Conservation (phyloP, 2,888 invertebrate species). For the Orthosia gracilis region DNA sequence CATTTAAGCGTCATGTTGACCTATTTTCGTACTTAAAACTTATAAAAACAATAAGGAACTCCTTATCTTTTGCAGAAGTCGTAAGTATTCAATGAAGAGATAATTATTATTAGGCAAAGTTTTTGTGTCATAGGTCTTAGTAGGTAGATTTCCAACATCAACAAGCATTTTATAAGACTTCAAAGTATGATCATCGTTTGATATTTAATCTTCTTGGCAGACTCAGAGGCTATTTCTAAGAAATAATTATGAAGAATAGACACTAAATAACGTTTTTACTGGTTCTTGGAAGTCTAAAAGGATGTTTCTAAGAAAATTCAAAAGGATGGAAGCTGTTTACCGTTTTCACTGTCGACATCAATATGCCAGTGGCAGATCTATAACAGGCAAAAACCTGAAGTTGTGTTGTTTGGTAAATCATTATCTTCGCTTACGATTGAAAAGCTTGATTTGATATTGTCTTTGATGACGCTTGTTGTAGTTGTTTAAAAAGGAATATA, state of each 20-base stretch:
- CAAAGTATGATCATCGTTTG: background rate
- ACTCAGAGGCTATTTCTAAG: background rate
- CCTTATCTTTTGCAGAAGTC: conserved; percentile 46
- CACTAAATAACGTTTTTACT: background rate
- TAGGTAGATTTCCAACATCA: background rate
- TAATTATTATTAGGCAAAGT: conserved; percentile 27
- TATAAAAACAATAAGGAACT: conserved; percentile 50
- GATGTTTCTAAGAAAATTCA: background rate
- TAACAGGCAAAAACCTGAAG: background rate
- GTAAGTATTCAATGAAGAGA: conserved; percentile 29
- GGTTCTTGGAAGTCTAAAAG: background rate
- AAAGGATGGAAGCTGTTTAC: background rate
- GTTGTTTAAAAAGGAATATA: no score
- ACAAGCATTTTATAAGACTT: background rate
- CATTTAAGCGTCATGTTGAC: conserved; percentile 36
- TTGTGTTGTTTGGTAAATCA: background rate
- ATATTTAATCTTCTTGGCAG: background rate
- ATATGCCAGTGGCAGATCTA: background rate
- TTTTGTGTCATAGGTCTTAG: conserved; percentile 12
- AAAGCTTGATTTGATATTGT: no score
- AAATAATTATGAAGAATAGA: background rate
- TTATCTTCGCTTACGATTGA: background rate
- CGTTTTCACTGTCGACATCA: background rate
- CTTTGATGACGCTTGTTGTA: no score
- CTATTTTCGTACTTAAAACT: conserved; percentile 46